These are phyloP conservation scores for Percina caprodes DNA, from an alignment of 2,113 vertebrate species.

Conservation along the genomic window DNA sequence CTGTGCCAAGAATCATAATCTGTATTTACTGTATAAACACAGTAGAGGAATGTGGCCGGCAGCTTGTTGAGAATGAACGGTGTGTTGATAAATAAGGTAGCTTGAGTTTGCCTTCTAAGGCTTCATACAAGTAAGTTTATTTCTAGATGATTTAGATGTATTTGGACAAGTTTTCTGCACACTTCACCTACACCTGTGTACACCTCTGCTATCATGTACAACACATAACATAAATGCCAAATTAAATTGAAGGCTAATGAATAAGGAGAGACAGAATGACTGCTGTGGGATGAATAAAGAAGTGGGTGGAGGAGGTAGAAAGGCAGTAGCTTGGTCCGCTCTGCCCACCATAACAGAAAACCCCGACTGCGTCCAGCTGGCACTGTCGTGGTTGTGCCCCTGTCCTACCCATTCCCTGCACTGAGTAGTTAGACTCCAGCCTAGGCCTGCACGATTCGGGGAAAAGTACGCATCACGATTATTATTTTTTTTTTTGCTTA, in stretches of 20 bases:
- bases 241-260: slow-evolving; percentile 42
- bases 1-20: slow-evolving; percentile 51
- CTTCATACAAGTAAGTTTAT: slow-evolving; percentile 31
- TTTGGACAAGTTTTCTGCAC: background rate
- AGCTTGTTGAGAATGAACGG: slow-evolving; percentile 18
- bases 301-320: too few relatives aligned
- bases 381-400: slow-evolving; percentile 36
- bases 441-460: too few relatives aligned
- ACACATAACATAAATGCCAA: slow-evolving; percentile 10
- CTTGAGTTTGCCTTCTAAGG: slow-evolving; percentile 28
- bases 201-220: slow-evolving; percentile 17
- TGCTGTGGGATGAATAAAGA: slow-evolving; percentile 27
- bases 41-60: slow-evolving; percentile 13
- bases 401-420: slow-evolving; percentile 32
- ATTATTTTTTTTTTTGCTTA: too few relatives aligned
- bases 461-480: too few relatives aligned
- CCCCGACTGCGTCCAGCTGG: slow-evolving; percentile 61
- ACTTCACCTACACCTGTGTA: background rate
- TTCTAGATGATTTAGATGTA: background rate
- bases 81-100: slow-evolving; percentile 55
- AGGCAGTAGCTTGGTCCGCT: slow-evolving; percentile 10
- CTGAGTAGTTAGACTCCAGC: slow-evolving; percentile 43
- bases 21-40: slow-evolving; percentile 47
- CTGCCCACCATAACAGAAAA: slow-evolving; percentile 48
- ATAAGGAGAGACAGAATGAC: slow-evolving; percentile 8